Evolutionary conservation across 1,140 invertebrate genomes (phyloP), one percentile per base, ranked within the genome.

Genomic region (Saccostrea cuccullata): DNA sequence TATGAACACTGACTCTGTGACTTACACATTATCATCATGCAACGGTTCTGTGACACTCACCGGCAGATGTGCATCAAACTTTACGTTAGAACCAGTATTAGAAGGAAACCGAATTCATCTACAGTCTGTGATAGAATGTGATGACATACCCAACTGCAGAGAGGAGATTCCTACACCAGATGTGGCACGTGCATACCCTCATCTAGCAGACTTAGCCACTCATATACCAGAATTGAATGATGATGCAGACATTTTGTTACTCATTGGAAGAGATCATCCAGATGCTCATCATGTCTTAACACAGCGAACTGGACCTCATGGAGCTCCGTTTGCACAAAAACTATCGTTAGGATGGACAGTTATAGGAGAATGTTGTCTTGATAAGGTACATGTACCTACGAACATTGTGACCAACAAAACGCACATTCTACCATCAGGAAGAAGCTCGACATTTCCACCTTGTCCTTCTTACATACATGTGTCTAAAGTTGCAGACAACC

Each of bases 341-440:
- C 58, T 90, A 55, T 40, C 83, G 9, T 70, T 90, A 26, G 90
- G 89, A 40, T 91, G 89, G 87, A 86, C 84, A 3, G 56, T 91
- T 20, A 82, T 91, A 15, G 87, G 90, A 13, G 90, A 90, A 60
- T 55, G 56, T 17, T 91, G 86, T 73, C 67, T 91, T 0, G 89
- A 86, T 20, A 86, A 40, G 3, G 23, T 23, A 15, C 73, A 26
- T 17, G 15, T 77, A 13, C 73, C 73, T 13, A 47, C 40, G 2
- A 15, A 60, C 15, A 20, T 60, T 15, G 58, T 60, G 11, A 17
- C 58, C 15, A 60, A 60, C 20, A 60, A 60, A 60, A 60, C 58
- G 4, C 58, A 60, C 20, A 60, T 60, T 60, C 11, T 87, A 20
- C 70, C 85, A 55, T 55, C 67, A 58, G 47, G 64, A 20, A 60